Evolutionary conservation across 92 coral and sea anemone species (phyloP).

Genomic region (Paramuricea clavata): DNA sequence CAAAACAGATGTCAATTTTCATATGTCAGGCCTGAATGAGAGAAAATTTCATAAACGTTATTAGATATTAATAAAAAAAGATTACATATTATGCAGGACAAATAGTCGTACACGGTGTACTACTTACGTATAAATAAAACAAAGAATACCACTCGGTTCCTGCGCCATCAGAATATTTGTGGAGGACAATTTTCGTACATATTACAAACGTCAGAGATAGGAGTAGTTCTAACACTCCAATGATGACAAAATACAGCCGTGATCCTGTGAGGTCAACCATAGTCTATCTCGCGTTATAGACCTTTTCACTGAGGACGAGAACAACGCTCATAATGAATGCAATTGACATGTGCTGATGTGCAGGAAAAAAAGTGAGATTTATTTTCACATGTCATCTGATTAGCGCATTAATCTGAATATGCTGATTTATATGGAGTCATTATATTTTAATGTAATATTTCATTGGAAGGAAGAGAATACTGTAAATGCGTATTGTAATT

Average conservation of each 20-base stretch:
- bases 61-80: not conserved
- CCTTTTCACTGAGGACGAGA: not conserved
- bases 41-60: not conserved
- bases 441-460: not conserved
- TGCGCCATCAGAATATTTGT: not conserved
- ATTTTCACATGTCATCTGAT: not conserved
- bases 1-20: not conserved
- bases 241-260: not conserved
- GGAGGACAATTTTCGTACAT: conserved; percentile 7
- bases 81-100: not conserved
- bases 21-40: not conserved
- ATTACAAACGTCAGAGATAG: not conserved
- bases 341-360: not conserved
- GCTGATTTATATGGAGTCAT: not conserved
- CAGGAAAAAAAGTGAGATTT: not conserved
- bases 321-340: not conserved
- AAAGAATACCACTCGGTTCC: not conserved
- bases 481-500: not conserved
- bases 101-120: not conserved
- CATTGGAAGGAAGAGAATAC: not conserved
- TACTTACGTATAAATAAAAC: conserved; percentile 24
- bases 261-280: not conserved
- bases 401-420: not conserved
- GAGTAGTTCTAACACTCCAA: not conserved
- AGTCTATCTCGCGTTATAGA: not conserved